These are phyloP conservation scores for Diglossa cyanea DNA, from an alignment of 2,797 vertebrate species.

Conservation along the genomic window DNA sequence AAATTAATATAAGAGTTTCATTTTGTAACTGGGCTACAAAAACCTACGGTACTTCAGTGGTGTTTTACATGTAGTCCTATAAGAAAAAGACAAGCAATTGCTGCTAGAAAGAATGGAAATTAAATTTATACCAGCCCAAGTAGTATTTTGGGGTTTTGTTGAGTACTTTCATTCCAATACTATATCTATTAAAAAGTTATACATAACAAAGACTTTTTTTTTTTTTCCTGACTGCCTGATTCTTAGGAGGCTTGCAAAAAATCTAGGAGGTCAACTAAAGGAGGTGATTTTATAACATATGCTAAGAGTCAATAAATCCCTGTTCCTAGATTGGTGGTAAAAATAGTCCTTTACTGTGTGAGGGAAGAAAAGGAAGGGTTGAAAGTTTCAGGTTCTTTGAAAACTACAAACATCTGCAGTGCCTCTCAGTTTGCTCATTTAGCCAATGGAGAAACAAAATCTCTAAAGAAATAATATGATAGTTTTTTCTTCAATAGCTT, in stretches of 20 bases:
- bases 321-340: neutral
- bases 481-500: neutral
- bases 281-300: neutral
- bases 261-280: neutral
- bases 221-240: neutral
- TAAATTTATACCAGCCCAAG: neutral
- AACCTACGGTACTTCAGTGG: neutral
- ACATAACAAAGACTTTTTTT: neutral
- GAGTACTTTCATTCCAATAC: neutral
- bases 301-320: neutral
- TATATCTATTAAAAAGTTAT: neutral
- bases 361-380: neutral
- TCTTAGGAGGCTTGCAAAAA: neutral
- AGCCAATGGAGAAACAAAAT: neutral
- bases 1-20: neutral
- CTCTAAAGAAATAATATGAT: neutral
- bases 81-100: neutral
- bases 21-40: neutral
- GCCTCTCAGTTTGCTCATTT: neutral
- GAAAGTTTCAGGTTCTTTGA: conserved; percentile 9
- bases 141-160: neutral
- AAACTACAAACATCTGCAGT: neutral
- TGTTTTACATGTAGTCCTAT: neutral
- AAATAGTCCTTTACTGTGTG: neutral
- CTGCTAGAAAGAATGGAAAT: neutral